Evolutionary conservation across 2,113 vertebrate species (phyloP).

Genomic region (Tenebrosternarchus preto): DNA sequence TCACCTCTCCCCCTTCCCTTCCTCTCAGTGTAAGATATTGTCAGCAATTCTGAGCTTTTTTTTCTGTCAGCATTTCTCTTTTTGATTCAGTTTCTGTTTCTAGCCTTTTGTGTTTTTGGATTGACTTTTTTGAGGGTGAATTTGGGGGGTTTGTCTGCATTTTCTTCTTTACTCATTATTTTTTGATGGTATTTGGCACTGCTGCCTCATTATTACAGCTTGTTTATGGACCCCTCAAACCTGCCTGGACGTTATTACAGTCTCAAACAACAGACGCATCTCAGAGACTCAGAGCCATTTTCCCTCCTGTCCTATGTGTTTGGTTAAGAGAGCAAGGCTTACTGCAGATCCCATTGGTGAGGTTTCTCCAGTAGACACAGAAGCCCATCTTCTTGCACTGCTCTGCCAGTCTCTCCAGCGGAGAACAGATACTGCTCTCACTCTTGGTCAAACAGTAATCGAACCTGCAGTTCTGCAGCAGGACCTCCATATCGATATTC

Average conservation of each 20-base stretch:
- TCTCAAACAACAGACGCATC: neutral
- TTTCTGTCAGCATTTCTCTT: no score
- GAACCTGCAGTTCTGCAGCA: slow-evolving; percentile 61
- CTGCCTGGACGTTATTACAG: neutral
- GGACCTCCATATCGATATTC: slow-evolving; percentile 45
- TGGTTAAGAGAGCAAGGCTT: slow-evolving; percentile 25
- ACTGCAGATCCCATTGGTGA: slow-evolving; percentile 68
- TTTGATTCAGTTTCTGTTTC: no score
- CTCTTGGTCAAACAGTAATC: slow-evolving; percentile 53
- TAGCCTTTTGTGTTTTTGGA: no score
- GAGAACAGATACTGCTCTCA: slow-evolving; percentile 46
- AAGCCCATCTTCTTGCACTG: slow-evolving; percentile 59
- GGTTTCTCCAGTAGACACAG: slow-evolving; percentile 68
- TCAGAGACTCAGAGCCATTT: neutral
- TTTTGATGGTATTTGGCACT: no score
- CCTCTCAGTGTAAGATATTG: no score
- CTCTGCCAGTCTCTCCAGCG: slow-evolving; percentile 62
- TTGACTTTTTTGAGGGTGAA: no score
- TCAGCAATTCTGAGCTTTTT: no score
- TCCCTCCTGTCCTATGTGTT: neutral
- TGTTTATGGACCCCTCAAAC: no score
- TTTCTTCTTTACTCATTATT: no score
- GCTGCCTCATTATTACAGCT: no score
- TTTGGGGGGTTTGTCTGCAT: no score
- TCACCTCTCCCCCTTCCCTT: no score